Conservation (phyloP, 2,888 invertebrate species). For the Eumacrocentrus americanus region DNA sequence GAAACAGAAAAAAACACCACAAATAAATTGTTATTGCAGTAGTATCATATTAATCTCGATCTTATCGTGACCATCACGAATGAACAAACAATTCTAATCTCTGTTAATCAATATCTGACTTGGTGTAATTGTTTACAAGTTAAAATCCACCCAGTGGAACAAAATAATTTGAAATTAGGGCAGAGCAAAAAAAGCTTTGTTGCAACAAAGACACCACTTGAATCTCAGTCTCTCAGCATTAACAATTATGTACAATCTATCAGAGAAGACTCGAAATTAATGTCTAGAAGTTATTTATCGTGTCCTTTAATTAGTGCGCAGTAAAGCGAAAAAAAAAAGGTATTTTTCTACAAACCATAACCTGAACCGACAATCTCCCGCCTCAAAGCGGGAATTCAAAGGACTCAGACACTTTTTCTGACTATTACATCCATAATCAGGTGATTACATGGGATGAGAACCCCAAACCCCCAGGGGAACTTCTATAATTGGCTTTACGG, state of each 20-base stretch:
- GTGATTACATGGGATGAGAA: neutral
- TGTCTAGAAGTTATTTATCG: too few species aligned
- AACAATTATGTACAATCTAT: too few species aligned
- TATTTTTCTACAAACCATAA: slow-evolving; percentile 38
- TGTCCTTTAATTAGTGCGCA: slow-evolving; percentile 32
- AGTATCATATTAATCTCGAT: neutral
- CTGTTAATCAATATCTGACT: too few species aligned
- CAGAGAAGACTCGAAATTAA: too few species aligned
- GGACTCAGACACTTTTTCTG: neutral
- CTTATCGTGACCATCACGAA: too few species aligned
- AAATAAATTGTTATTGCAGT: slow-evolving; percentile 13
- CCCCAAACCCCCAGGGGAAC: neutral
- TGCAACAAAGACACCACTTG: too few species aligned
- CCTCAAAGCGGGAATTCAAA: neutral
- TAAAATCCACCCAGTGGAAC: too few species aligned
- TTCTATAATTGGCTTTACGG: slow-evolving; percentile 20
- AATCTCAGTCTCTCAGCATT: too few species aligned
- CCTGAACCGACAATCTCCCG: slow-evolving; percentile 39
- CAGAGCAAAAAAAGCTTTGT: too few species aligned
- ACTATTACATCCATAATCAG: neutral
- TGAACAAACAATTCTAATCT: too few species aligned
- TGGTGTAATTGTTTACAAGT: too few species aligned
- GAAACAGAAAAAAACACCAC: slow-evolving; percentile 35
- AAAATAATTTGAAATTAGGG: too few species aligned
- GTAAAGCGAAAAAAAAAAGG: slow-evolving; percentile 23